These are phyloP conservation scores for Tetragonisca angustula DNA, from an alignment of 2,888 invertebrate species.

Conservation along the genomic window DNA sequence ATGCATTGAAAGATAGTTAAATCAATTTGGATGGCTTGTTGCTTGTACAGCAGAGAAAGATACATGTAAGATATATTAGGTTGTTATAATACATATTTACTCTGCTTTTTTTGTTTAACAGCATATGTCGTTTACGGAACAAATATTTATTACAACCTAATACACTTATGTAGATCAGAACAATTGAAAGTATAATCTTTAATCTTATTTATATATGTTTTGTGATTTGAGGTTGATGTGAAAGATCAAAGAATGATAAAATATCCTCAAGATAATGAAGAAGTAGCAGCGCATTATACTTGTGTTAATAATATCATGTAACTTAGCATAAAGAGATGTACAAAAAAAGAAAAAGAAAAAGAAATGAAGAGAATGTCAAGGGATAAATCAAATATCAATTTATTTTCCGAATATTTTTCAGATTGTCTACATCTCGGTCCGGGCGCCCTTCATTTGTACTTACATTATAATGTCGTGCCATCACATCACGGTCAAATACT, in stretches of 20 bases:
- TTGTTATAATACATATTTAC: neutral
- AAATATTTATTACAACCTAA: neutral
- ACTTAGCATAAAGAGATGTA: neutral
- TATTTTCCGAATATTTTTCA: slow-evolving; percentile 54
- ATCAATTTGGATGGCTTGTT: neutral
- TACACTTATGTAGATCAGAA: neutral
- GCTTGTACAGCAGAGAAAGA: neutral
- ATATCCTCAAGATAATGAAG: neutral
- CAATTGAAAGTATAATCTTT: neutral
- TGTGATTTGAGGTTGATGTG: neutral
- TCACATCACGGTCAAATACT: slow-evolving; percentile 30
- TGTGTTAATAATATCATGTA: too few relatives aligned
- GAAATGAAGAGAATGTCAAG: neutral
- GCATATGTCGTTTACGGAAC: neutral
- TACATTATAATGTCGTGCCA: slow-evolving; percentile 38
- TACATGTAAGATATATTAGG: neutral
- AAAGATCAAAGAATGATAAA: neutral
- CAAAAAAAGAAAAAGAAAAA: neutral
- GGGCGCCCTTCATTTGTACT: slow-evolving; percentile 54
- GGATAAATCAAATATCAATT: slow-evolving; percentile 8
- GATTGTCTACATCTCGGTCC: slow-evolving; percentile 55
- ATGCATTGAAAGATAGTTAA: neutral
- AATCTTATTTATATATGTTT: neutral
- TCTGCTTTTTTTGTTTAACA: neutral
- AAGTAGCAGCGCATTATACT: too few relatives aligned